Percentiles rank a stretch among this genome's conserved stretches.
phyloP scores from a whole-genome alignment of 2,797 vertebrate species.

The Urocyon cinereoargenteus region DNA sequence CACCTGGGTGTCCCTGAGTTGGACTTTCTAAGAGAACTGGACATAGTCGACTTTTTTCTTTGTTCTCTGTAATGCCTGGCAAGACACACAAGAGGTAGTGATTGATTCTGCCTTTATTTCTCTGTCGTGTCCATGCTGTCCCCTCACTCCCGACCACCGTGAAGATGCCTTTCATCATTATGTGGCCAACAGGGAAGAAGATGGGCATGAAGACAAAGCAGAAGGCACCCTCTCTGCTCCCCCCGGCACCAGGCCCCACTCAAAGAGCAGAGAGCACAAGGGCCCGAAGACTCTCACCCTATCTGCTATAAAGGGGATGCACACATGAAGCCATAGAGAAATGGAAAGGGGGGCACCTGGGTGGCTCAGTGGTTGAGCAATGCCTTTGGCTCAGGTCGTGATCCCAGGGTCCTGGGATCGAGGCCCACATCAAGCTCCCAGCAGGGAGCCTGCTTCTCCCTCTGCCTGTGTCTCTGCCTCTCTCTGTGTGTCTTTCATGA shows the following conservation, averaged over 20 bases:
- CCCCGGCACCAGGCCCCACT: rapidly evolving
- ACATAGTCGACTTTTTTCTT: background rate
- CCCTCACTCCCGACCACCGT: background rate
- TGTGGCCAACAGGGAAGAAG: no score
- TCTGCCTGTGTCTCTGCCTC: no score
- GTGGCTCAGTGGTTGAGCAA: no score
- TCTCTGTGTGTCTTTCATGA: no score
- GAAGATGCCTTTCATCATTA: background rate
- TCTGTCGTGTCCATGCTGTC: background rate
- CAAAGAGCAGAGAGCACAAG: background rate
- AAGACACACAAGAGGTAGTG: no score
- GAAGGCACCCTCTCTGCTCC: background rate
- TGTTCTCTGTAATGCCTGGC: background rate
- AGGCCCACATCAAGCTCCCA: no score
- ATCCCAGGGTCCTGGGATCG: no score
- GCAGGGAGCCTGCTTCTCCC: no score
- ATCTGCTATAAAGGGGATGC: rapidly evolving
- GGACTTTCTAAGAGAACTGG: background rate
- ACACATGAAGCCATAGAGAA: background rate
- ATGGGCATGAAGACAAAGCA: background rate
- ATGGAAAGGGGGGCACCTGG: no score
- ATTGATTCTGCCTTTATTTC: background rate
- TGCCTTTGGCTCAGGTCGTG: no score
- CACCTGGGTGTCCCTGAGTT: no score
- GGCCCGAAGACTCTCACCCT: no score